Percentiles rank a stretch among this genome's conserved stretches.
Evolutionary conservation across 2,113 vertebrate genomes (phyloP).

Genomic region (Pachycephala philippinensis): DNA sequence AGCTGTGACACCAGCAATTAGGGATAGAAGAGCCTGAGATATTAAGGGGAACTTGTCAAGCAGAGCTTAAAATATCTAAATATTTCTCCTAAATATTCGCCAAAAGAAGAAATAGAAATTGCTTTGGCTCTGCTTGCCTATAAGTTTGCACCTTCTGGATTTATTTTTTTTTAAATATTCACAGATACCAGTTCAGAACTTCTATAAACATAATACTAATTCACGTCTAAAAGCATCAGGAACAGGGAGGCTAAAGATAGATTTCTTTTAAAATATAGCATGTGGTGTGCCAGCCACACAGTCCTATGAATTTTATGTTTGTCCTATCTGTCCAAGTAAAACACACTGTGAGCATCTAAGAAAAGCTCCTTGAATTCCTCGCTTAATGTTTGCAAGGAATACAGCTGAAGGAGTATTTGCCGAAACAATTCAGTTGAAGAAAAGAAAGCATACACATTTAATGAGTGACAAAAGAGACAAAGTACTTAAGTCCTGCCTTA

Average conservation of each 20-base stretch:
- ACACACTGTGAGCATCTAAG: slow-evolving; percentile 6
- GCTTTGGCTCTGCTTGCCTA: slow-evolving; percentile 15
- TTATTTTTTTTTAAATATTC: slow-evolving; percentile 2
- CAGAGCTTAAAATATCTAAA: slow-evolving; percentile 35
- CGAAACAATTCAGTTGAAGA: neutral
- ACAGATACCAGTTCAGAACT: slow-evolving; percentile 18
- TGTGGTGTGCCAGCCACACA: slow-evolving; percentile 16
- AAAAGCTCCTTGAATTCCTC: neutral
- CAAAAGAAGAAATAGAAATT: slow-evolving; percentile 3
- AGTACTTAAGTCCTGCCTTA: neutral
- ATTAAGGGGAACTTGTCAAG: slow-evolving; percentile 3
- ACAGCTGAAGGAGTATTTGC: neutral
- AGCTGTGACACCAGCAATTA: slow-evolving; percentile 28
- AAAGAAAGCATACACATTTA: neutral
- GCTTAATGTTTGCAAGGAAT: neutral
- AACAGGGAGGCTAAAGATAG: slow-evolving; percentile 17
- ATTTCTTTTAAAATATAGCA: neutral
- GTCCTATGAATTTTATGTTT: slow-evolving; percentile 9
- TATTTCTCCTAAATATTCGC: slow-evolving; percentile 18
- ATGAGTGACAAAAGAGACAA: neutral
- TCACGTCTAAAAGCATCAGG: neutral
- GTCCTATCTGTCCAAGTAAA: slow-evolving; percentile 39
- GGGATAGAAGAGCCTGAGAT: neutral
- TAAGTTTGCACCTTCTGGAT: slow-evolving; percentile 39
- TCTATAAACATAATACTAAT: slow-evolving; percentile 38